phyloP scores from a whole-genome alignment of 2,797 vertebrate species.

The Rousettus madagascariensis region DNA sequence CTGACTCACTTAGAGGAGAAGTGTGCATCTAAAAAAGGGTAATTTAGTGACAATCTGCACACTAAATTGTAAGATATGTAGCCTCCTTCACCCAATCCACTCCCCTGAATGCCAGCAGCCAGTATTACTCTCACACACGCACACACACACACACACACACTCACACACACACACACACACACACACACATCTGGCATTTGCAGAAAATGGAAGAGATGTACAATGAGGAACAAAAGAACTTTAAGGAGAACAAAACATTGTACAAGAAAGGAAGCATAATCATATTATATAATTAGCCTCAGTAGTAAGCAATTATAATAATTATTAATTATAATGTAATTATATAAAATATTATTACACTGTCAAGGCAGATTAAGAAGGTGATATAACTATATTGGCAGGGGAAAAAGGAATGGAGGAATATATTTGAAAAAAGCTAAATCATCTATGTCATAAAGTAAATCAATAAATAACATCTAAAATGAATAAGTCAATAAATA shows the following conservation, averaged over 20 bases:
- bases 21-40: neutral
- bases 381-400: neutral
- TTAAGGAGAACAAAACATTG: neutral
- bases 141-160: neutral
- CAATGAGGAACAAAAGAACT: neutral
- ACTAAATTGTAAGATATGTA: neutral
- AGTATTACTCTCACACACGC: neutral
- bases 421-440: conserved; percentile 22
- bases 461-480: neutral
- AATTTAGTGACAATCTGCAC: neutral
- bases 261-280: neutral
- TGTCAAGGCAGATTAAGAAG: neutral
- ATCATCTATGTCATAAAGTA: neutral
- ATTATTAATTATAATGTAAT: neutral
- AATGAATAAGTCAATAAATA: neutral
- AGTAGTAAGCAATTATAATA: neutral
- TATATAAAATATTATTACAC: neutral
- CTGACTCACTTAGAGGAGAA: neutral
- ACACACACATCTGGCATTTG: neutral
- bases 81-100: neutral
- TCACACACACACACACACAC: no score
- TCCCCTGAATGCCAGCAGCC: neutral
- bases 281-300: neutral
- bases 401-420: neutral
- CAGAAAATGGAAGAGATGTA: neutral